A percentile compares a stretch with the other conserved stretches of the same genome.
phyloP scores from a whole-genome alignment of 2,113 vertebrate genomes.

The Boulengeromyrus knoepffleri region DNA sequence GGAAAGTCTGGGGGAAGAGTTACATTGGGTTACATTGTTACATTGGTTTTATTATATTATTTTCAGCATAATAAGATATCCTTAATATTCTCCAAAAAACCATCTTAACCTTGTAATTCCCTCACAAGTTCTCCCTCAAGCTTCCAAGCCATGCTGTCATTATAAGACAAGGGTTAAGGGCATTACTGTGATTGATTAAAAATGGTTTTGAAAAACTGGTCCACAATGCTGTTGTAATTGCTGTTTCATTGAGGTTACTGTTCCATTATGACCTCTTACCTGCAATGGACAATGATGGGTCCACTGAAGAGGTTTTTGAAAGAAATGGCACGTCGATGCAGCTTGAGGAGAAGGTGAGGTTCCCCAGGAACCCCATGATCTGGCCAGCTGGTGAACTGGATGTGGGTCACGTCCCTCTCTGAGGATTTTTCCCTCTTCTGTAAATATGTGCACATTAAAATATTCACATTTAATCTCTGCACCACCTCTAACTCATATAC shows the following conservation, averaged over 20 bases:
- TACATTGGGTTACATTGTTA: neutral
- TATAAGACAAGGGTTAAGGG: neutral
- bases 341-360: conserved; percentile 83
- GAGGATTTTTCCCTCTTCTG: conserved; percentile 70
- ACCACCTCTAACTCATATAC: neutral
- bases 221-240: neutral
- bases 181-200: neutral
- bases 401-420: conserved; percentile 85
- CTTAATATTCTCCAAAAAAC: neutral
- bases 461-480: too few relatives aligned
- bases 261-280: conserved; percentile 51
- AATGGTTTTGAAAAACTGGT: neutral
- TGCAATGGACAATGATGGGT: conserved; percentile 91
- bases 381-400: conserved; percentile 96
- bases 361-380: conserved; percentile 92
- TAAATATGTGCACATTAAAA: neutral
- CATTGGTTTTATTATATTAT: neutral
- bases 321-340: conserved; percentile 80
- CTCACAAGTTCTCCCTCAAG: neutral
- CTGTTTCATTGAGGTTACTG: neutral
- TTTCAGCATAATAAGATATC: neutral
- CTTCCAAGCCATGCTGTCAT: neutral
- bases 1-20: neutral
- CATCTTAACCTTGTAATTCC: neutral
- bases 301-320: conserved; percentile 94